A percentile compares a stretch with the other conserved stretches of the same genome.
These are phyloP conservation scores for Aplocera efformata DNA, from an alignment of 2,888 invertebrate species.

Conservation along the genomic window DNA sequence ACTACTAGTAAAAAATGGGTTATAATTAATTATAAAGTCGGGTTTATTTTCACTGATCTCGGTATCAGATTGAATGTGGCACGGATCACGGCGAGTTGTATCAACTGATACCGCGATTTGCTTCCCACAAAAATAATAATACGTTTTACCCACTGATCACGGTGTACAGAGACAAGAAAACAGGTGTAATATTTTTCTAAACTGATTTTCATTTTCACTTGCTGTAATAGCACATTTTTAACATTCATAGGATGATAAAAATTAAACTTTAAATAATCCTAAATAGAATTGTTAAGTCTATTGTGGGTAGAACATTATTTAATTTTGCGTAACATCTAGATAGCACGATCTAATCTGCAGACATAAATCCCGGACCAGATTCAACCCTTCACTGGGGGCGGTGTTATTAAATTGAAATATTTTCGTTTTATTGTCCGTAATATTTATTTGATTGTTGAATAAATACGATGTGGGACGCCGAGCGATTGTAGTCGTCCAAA, in stretches of 20 bases:
- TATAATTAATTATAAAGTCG: no score
- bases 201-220: no score
- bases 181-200: no score
- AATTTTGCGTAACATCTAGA: conserved; percentile 76
- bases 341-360: conserved; percentile 61
- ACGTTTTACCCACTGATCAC: no score
- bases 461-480: conserved; percentile 76
- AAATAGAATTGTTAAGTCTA: conserved; percentile 37
- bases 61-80: no score
- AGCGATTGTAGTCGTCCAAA: conserved; percentile 69
- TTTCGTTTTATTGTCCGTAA: conserved; percentile 77
- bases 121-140: no score
- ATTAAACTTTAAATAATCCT: conserved; percentile 32
- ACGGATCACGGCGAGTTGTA: no score
- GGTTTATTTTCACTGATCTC: no score
- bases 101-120: no score
- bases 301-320: conserved; percentile 61
- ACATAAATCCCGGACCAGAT: conserved; percentile 57
- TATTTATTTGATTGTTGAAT: conserved; percentile 81
- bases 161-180: no score
- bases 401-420: conserved; percentile 78
- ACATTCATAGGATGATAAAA: neutral
- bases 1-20: no score
- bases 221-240: no score
- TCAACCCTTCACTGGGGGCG: conserved; percentile 71